Evolutionary conservation across 1,140 invertebrate genomes (phyloP).

Genomic region (Lepidostoma basale): DNA sequence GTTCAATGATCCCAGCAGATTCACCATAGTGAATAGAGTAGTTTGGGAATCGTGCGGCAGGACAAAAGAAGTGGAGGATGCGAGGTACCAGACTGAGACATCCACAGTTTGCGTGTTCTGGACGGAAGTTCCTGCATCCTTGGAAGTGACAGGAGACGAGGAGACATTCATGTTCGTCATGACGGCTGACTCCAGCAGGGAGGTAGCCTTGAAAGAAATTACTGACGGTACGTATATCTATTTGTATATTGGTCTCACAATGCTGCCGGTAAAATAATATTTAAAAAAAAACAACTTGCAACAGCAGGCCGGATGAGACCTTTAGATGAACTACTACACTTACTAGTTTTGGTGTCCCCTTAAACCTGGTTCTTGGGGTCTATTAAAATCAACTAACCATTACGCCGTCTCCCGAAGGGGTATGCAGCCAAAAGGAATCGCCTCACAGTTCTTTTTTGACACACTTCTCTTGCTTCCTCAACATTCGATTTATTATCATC

Average conservation of each 20-base stretch:
- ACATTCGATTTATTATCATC: too few relatives aligned
- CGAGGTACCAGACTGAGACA: conserved; percentile 54
- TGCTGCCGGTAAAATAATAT: too few relatives aligned
- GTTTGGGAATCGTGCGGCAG: conserved; percentile 55
- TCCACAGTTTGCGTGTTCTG: conserved; percentile 55
- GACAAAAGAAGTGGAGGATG: conserved; percentile 54
- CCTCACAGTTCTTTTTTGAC: too few relatives aligned
- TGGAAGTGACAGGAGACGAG: neutral
- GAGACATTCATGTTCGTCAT: conserved; percentile 55
- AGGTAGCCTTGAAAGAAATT: conserved; percentile 59
- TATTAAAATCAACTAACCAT: too few relatives aligned
- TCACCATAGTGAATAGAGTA: conserved; percentile 50
- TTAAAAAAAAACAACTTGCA: too few relatives aligned
- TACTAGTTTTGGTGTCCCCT: too few relatives aligned
- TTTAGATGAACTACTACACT: too few relatives aligned
- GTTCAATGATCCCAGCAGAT: conserved; percentile 50
- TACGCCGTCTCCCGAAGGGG: too few relatives aligned
- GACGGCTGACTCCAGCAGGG: conserved; percentile 57
- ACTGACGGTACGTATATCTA: conserved; percentile 54
- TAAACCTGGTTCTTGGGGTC: too few relatives aligned
- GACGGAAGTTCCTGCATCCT: conserved; percentile 55
- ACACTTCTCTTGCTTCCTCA: too few relatives aligned
- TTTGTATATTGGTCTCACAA: neutral
- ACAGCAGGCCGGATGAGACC: too few relatives aligned
- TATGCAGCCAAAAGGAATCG: too few relatives aligned